Base-by-base conservation (phyloP, 1,140 invertebrate species). In the Heterodera carotae region DNA sequence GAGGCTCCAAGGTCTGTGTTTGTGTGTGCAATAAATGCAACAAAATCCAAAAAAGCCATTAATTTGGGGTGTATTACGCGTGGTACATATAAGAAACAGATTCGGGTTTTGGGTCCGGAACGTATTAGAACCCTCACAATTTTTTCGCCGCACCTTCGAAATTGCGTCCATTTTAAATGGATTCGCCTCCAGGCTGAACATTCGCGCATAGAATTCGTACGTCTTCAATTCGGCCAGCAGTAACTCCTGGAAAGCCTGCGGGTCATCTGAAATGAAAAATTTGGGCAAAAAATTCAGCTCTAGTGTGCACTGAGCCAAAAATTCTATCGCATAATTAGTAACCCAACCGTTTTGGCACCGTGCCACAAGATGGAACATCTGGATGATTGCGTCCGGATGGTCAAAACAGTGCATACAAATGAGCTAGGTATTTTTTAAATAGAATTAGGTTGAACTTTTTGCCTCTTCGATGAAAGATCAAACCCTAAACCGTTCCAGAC, bases 1-100 rank as follows among this genome's bases (percentile, higher is more conserved):
- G 53, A 10, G 76, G 76, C n/a, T 77, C 76, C 18, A 77, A 22
- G n/a, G 43, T 33, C 48, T 53, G 18, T 2, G 34, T 43, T n/a
- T 22, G 22, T 25, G 22, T 10, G 4, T 53, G 48, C 4, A 53
- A 22, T 18, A 53, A n/a, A 43, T n/a, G n/a, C n/a, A n/a, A n/a
- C n/a, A n/a, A n/a, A n/a, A n/a, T n/a, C n/a, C n/a, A n/a, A n/a
- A n/a, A n/a, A n/a, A n/a, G n/a, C n/a, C n/a, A 1, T 43, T 43
- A 43, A 43, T 43, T 12, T 2, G 15, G 39, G 15, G 39, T 43
- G 7, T 7, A 62, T 62, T 7, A 31, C 7, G 0, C 7, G 2
- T 62, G 59, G 60, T 62, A 8, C 7, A 4, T 25, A 1, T n/a
- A n/a, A n/a, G n/a, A n/a, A n/a, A n/a, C n/a, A n/a, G n/a, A n/a